phyloP scores from a whole-genome alignment of 2,888 invertebrate genomes.

The Ophion slaviceki region DNA sequence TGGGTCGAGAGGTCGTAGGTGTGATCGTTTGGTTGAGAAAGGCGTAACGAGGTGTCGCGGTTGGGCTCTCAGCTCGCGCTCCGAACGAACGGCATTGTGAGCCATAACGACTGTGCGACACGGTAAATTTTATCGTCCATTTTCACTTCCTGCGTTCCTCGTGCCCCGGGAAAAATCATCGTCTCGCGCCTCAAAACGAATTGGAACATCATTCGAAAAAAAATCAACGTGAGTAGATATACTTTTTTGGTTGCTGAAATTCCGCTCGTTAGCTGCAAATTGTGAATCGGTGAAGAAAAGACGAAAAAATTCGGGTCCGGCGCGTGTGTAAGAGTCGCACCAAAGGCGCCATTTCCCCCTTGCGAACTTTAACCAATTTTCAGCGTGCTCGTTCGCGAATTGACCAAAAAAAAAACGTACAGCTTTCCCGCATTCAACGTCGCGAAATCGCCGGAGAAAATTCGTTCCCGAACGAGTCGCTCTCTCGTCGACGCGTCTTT shows the following conservation, averaged over 20 bases:
- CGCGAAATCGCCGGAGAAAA: background rate
- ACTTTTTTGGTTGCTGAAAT: background rate
- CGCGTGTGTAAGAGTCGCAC: constrained; percentile 80
- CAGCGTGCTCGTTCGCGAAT: constrained; percentile 44
- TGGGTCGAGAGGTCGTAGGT: background rate
- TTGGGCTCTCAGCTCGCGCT: constrained; percentile 79
- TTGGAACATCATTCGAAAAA: constrained; percentile 58
- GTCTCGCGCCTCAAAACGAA: constrained; percentile 75
- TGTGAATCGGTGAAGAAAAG: constrained; percentile 47
- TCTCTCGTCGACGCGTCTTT: background rate
- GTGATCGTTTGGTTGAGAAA: constrained; percentile 35
- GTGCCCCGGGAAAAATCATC: constrained; percentile 84
- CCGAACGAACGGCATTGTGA: constrained; percentile 93
- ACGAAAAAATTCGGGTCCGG: constrained; percentile 84
- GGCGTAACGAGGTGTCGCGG: constrained; percentile 72
- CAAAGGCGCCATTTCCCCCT: constrained; percentile 85
- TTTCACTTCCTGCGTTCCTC: constrained; percentile 88
- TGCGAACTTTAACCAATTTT: constrained; percentile 53
- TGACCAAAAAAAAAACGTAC: background rate
- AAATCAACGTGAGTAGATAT: constrained; percentile 79
- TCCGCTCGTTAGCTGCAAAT: background rate
- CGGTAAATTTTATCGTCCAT: constrained; percentile 88
- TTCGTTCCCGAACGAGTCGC: background rate
- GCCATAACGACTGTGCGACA: constrained; percentile 90
- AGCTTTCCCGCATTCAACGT: background rate